Base-by-base conservation (phyloP, 1,140 invertebrate species). In the Marisa cornuarietis region DNA sequence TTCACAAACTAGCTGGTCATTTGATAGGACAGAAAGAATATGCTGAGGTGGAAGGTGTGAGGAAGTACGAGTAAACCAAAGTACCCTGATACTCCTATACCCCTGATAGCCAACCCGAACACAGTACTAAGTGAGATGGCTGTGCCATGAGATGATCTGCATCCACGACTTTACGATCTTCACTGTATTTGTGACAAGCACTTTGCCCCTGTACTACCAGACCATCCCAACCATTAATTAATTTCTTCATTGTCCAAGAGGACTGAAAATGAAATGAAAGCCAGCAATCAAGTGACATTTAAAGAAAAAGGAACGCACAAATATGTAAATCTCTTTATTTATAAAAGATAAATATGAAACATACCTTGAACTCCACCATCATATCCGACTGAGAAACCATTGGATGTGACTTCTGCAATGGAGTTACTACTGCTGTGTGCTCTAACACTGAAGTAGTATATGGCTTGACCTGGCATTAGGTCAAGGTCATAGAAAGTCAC, bases 381-480 rank as follows among this genome's bases (percentile, higher is more conserved):
- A 81, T 82, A 86, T 52, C 81, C 84, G 11, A 87, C 84, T 79
- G 80, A 81, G 68, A 88, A 85, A 51, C 87, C 87, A 80, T 88
- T 88, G 9, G 87, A 88, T 9, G 86, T 85, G 16, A 85, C 82
- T 66, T 83, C 79, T 16, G 86, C 83, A 62, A 71, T 73, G 0
- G 86, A 75, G 42, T 80, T 82, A 1, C 83, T 81, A 54, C 71
- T 78, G 78, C 86, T 85, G 78, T 85, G 80, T 13, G 86, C 87
- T 20, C 82, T 78, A 13, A 88, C 87, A 7, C 85, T 86, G 79
- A 88, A 83, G 78, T 88, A 88, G 63, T 88, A 88, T 14, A 83
- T 68, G 18, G 81, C 84, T n/a, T 65, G 66, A 61, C 68, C 71
- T 49, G 83, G 83, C 66, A 82, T 80, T 62, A 87, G 79, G 31